A percentile compares a stretch with the other conserved stretches of the same genome.
Conservation (phyloP, 2,113 vertebrate genomes). For the Cnemophilus loriae region DNA sequence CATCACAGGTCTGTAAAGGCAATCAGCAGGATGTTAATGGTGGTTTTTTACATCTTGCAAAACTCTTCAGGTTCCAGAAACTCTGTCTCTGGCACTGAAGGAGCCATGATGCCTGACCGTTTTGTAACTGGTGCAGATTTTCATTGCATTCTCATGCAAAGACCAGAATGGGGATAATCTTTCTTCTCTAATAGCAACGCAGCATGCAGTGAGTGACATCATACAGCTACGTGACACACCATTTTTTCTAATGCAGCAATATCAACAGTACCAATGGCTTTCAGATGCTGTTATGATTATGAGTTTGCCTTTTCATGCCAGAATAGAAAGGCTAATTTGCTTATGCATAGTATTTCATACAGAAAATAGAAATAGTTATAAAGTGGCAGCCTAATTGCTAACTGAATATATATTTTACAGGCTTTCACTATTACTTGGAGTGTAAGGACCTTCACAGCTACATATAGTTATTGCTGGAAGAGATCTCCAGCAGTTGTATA, state of each 20-base stretch:
- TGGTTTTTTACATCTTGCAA: background rate
- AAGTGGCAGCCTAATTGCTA: slow-evolving; percentile 18
- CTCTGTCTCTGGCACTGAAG: background rate
- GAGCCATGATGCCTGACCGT: background rate
- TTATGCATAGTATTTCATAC: slow-evolving; percentile 35
- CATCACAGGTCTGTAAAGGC: background rate
- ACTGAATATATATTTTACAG: slow-evolving; percentile 15
- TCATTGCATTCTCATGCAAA: slow-evolving; percentile 44
- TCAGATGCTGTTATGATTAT: slow-evolving; percentile 56
- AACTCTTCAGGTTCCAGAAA: slow-evolving; percentile 1
- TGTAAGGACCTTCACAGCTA: slow-evolving; percentile 43
- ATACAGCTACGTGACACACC: slow-evolving; percentile 50
- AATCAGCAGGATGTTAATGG: background rate
- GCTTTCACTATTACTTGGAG: slow-evolving; percentile 26
- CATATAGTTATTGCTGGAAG: slow-evolving; percentile 18
- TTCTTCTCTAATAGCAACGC: slow-evolving; percentile 39
- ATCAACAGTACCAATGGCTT: slow-evolving; percentile 55
- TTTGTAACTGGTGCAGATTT: slow-evolving; percentile 18
- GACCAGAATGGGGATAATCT: slow-evolving; percentile 43
- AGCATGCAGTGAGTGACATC: slow-evolving; percentile 69
- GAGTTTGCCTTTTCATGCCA: slow-evolving; percentile 56
- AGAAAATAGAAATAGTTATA: slow-evolving; percentile 53
- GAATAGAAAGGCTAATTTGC: slow-evolving; percentile 45
- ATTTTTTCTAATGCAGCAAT: slow-evolving; percentile 65
- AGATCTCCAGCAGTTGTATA: background rate